Evolutionary conservation across 2,888 invertebrate genomes (phyloP).

Genomic region (Xestoiulus laeticollis): DNA sequence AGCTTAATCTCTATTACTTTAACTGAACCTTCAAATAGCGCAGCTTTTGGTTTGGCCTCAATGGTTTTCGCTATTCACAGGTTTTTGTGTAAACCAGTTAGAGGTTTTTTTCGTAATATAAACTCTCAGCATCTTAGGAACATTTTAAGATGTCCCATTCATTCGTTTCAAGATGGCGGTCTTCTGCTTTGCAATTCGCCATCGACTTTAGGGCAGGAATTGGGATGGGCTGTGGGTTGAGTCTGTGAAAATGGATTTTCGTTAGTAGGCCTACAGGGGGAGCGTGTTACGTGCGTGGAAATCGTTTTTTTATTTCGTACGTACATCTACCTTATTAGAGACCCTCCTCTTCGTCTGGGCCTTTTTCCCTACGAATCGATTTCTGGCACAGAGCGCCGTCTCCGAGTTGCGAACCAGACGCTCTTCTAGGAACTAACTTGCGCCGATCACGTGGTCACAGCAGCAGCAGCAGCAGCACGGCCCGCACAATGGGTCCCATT

Average conservation of each 20-base stretch:
- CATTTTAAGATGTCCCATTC: too few relatives aligned
- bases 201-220: not conserved
- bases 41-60: too few relatives aligned
- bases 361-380: not conserved
- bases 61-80: too few relatives aligned
- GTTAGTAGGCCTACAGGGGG: not conserved
- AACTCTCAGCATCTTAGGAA: too few relatives aligned
- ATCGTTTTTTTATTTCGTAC: not conserved
- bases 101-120: too few relatives aligned
- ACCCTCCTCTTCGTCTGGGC: slow-evolving; percentile 25
- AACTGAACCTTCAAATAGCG: too few relatives aligned
- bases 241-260: not conserved
- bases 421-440: not conserved
- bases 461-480: not conserved
- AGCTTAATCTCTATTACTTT: too few relatives aligned
- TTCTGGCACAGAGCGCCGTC: not conserved
- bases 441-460: slow-evolving; percentile 20
- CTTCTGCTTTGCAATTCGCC: not conserved
- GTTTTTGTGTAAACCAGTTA: too few relatives aligned
- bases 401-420: not conserved
- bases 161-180: not conserved
- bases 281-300: not conserved
- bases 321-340: not conserved
- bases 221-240: not conserved
- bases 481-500: not conserved